These are phyloP conservation scores for Spicauda simplicius DNA, from an alignment of 2,888 invertebrate species.

Conservation along the genomic window DNA sequence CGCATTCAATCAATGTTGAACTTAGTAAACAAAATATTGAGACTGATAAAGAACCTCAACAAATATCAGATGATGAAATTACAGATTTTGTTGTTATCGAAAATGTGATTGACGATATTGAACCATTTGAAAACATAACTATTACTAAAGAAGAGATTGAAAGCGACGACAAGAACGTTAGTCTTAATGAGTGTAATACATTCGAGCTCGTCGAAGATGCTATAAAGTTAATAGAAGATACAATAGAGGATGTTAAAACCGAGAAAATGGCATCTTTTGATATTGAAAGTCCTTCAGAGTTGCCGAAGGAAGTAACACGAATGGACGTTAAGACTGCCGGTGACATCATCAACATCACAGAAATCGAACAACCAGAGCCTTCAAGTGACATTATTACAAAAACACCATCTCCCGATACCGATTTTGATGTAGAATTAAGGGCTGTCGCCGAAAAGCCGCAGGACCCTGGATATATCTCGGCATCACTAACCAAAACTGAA, in stretches of 20 bases:
- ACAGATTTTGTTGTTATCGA: slow-evolving; percentile 29
- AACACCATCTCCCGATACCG: neutral
- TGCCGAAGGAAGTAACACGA: slow-evolving; percentile 1
- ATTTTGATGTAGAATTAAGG: slow-evolving; percentile 16
- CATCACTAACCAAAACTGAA: slow-evolving; percentile 21
- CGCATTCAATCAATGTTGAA: slow-evolving; percentile 44
- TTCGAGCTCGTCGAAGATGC: slow-evolving; percentile 39
- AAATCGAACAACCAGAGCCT: slow-evolving; percentile 2
- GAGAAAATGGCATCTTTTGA: slow-evolving; percentile 32
- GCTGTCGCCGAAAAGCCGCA: slow-evolving; percentile 21
- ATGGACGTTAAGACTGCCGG: neutral
- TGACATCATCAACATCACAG: neutral
- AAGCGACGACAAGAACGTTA: slow-evolving; percentile 11
- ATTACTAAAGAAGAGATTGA: neutral
- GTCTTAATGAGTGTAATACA: slow-evolving; percentile 33
- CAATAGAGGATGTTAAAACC: slow-evolving; percentile 34
- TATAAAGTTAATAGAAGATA: slow-evolving; percentile 41
- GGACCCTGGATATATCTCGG: slow-evolving; percentile 62
- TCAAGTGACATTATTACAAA: neutral
- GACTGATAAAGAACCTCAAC: neutral
- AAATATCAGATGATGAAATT: slow-evolving; percentile 23
- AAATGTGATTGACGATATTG: slow-evolving; percentile 1
- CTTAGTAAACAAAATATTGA: neutral
- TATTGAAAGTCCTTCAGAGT: slow-evolving; percentile 22
- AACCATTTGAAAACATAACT: slow-evolving; percentile 25